Conservation (phyloP, 2,113 vertebrate genomes). For the Porphyrio hochstetteri region DNA sequence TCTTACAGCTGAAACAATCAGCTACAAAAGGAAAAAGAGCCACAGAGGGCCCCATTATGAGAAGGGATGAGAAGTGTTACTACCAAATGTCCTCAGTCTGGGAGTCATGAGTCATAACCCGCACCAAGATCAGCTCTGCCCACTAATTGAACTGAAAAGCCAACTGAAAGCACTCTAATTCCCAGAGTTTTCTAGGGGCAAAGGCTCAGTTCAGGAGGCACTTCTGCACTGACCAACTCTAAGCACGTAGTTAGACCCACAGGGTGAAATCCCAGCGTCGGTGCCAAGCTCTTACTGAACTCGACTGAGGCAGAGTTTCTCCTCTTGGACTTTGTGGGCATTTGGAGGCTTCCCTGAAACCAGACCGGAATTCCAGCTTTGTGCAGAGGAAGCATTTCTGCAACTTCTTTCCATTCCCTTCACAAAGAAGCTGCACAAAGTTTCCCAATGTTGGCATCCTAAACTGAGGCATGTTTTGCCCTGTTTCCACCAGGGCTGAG, state of each 20-base stretch:
- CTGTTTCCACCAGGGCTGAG: background rate
- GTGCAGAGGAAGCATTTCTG: background rate
- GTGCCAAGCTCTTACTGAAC: background rate
- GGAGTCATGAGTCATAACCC: background rate
- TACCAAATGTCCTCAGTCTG: accelerated
- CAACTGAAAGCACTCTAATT: background rate
- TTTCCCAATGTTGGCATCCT: background rate
- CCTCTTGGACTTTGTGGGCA: accelerated
- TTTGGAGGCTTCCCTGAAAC: background rate
- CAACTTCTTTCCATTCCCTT: background rate
- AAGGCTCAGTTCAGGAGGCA: background rate
- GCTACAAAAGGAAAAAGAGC: background rate
- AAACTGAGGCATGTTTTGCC: background rate
- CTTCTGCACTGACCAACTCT: background rate
- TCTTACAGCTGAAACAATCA: background rate
- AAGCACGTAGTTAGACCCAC: background rate
- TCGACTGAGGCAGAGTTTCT: background rate
- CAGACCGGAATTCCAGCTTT: background rate
- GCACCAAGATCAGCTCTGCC: background rate
- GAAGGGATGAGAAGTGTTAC: background rate
- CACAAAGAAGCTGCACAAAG: background rate
- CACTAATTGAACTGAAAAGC: background rate
- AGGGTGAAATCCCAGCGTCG: background rate
- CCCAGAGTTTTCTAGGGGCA: background rate
- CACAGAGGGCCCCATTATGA: background rate